Evolutionary conservation across 2,888 invertebrate species (phyloP), one percentile per base, ranked within the genome.

Genomic region (Protophormia terraenovae): DNA sequence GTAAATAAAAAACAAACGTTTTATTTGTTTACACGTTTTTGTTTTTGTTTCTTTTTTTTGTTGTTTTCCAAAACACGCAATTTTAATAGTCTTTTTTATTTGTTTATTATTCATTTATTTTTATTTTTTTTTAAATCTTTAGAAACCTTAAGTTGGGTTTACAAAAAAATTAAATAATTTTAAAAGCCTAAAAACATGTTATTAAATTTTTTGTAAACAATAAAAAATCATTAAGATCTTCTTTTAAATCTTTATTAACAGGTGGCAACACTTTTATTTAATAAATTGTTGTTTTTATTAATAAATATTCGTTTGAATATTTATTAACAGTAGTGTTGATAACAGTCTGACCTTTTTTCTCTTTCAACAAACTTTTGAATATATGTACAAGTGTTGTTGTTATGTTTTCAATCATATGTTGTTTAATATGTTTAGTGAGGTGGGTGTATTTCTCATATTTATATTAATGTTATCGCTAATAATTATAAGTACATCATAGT

Each of bases 121-220:
- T 19, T 67, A n/a, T 53, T 16, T 67, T 12, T 45, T 29, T 62
- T 60, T 38, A 8, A 55, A 77, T 10, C n/a, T n/a, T n/a, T 24
- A 38, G 55, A 69, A 35, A 24, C 2, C n/a, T 7, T 27, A 27
- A 67, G 76, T 32, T 14, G 16, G 38, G 55, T 58, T 45, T 32
- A 58, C 22, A 67, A 41, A 50, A 38, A 8, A 1, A 8, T 12
- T 3, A 50, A 22, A 64, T 41, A 50, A 69, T 29, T 27, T 27
- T 32, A 22, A 27, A 71, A 80, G 82, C 84, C 84, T 85, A 69
- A 85, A 85, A 82, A 69, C 73, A 82, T 78, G 73, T 76, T 76
- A 82, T 45, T 35, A 45, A 12, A 50, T 67, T 55, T 35, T 38
- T 3, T 47, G 6, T 29, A 12, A 22, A 12, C 8, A 47, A n/a